Evolutionary conservation across 23 tunicate species (phyloP), one percentile per base, ranked within the genome.

Genomic region (Botrylloides violaceus): DNA sequence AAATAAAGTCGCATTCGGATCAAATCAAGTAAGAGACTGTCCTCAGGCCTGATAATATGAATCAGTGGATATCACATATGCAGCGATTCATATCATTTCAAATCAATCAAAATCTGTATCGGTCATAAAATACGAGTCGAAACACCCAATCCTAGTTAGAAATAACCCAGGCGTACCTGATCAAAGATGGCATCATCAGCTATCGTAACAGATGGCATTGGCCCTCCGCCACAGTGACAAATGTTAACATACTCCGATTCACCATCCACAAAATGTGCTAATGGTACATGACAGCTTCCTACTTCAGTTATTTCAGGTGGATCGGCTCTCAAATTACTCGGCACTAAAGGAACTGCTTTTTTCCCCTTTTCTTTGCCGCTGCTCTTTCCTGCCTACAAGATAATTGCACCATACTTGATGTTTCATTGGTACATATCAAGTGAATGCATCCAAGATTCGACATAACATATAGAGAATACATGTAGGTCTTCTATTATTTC

Each of bases 191-290:
- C 74, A 43, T 30, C 37, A 9, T 68, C 74, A 43, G 36, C 58
- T 25, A 68, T 68, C 22, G 74, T 68, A 26, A 68, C 58, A 34
- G 65, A 49, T 4, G 79, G 72, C 94, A 85, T 79, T 15, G 94
- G 94, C 12, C 94, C 94, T 3, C 94, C 94, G 6, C 94, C 94
- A 34, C 81, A 85, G 50, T 85, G 77, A 21, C 84, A 70, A 15
- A 34, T 33, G 3, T 73, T 73, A 2, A 68, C 39, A 3, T 73
- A 30, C 26, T 34, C 31, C 19, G 57, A 39, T 9, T 81, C 94
- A 23, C 94, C 94, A 25, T 85, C 94, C 53, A 85, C 71, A 37
- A 85, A 75, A 19, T 23, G 30, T 15, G 32, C 20, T 6, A 75
- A 59, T 3, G 77, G 73, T 4, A 85, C 58, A 15, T 34, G 58